A percentile compares a stretch with the other conserved stretches of the same genome.
phyloP scores from a whole-genome alignment of 2,113 vertebrate genomes.

The Cercocebus atys region DNA sequence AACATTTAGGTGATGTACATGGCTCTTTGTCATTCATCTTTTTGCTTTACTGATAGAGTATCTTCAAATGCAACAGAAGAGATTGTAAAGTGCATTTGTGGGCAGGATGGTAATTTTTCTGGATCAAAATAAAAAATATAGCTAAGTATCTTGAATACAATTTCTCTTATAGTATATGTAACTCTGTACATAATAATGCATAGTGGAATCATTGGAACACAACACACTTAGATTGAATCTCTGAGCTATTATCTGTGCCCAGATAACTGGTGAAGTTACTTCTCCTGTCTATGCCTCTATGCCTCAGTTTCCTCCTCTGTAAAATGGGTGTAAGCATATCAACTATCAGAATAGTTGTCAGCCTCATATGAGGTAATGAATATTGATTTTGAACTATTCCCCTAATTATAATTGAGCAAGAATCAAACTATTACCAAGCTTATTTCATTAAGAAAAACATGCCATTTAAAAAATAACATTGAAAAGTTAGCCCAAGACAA shows the following conservation, averaged over 20 bases:
- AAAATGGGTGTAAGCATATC: not conserved
- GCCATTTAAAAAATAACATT: not conserved
- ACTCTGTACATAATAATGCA: no score
- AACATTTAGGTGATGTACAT: not conserved
- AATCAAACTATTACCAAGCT: not conserved
- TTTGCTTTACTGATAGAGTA: not conserved
- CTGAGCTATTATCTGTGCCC: no score
- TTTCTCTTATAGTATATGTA: not conserved
- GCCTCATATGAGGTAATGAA: not conserved
- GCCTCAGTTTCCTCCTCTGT: not conserved
- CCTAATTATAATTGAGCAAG: not conserved
- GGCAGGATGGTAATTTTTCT: not conserved
- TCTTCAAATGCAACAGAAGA: not conserved
- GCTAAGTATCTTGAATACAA: not conserved
- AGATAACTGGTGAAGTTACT: not conserved
- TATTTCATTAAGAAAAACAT: not conserved
- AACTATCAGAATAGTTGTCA: not conserved
- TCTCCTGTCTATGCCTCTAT: not conserved
- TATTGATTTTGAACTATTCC: not conserved
- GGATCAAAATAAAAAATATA: not conserved
- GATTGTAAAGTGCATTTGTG: not conserved
- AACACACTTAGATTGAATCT: rapidly evolving
- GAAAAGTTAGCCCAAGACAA: not conserved
- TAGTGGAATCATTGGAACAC: not conserved
- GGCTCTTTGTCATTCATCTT: not conserved